phyloP scores from a whole-genome alignment of 2,888 invertebrate genomes.

The Siphlonurus alternatus region DNA sequence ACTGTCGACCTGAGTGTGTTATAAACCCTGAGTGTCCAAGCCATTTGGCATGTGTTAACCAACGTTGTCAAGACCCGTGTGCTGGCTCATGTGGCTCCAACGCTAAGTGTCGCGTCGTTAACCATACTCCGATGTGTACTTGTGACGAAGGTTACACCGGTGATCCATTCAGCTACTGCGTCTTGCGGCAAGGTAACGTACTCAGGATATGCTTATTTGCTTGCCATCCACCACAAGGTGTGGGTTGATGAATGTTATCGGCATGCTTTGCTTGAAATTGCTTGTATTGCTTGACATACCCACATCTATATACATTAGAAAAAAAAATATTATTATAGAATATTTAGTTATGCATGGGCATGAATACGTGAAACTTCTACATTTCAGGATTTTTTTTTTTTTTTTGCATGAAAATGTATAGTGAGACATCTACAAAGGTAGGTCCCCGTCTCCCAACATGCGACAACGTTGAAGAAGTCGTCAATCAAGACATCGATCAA shows the following conservation, averaged over 20 bases:
- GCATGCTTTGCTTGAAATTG: constrained; percentile 4
- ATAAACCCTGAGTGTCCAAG: constrained; percentile 16
- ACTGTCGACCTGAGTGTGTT: constrained; percentile 12
- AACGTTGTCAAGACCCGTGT: constrained; percentile 19
- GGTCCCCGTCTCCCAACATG: neutral
- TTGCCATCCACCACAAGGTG: neutral
- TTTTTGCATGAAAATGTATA: no score
- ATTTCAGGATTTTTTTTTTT: no score
- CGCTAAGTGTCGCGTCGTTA: constrained; percentile 20
- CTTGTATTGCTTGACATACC: neutral
- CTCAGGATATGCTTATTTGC: neutral
- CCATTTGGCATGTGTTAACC: constrained; percentile 11
- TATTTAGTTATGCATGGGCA: neutral
- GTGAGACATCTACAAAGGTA: neutral
- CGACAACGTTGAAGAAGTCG: neutral
- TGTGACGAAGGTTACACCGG: constrained; percentile 72
- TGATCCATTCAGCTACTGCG: constrained; percentile 47
- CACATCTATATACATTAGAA: neutral
- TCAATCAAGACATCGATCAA: neutral
- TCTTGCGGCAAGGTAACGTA: constrained; percentile 18
- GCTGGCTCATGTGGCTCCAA: constrained; percentile 17
- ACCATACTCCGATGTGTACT: constrained; percentile 43
- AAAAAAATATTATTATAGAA: no score
- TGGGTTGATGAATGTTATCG: neutral
- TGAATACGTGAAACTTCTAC: no score